Evolutionary conservation across 2,797 vertebrate species (phyloP).

Genomic region (Arnoldichthys spilopterus): DNA sequence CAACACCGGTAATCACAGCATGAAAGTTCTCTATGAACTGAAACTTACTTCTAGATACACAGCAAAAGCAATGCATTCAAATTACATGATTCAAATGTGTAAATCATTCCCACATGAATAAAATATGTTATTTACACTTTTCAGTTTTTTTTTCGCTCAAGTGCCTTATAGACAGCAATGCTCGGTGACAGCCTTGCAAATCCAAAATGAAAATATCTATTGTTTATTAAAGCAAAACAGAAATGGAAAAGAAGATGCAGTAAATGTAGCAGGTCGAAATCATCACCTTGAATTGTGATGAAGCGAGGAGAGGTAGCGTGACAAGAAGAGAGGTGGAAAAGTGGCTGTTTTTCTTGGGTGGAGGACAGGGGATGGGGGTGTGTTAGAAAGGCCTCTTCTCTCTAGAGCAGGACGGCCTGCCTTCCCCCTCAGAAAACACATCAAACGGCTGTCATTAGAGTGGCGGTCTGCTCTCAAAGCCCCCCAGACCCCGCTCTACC

Average conservation of each 20-base stretch:
- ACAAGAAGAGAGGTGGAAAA: constrained; percentile 36
- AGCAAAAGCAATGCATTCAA: too few relatives aligned
- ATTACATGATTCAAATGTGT: too few relatives aligned
- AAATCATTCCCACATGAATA: too few relatives aligned
- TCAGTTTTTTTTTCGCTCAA: background rate
- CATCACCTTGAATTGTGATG: constrained; percentile 41
- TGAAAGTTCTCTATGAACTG: too few relatives aligned
- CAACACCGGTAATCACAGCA: too few relatives aligned
- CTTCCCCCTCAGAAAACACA: constrained; percentile 56
- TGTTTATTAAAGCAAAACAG: too few relatives aligned
- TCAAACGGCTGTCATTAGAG: constrained; percentile 62
- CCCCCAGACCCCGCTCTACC: constrained; percentile 51
- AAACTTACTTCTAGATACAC: too few relatives aligned
- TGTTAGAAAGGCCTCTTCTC: constrained; percentile 61
- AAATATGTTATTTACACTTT: too few relatives aligned
- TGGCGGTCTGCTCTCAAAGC: constrained; percentile 55
- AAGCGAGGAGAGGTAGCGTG: constrained; percentile 25
- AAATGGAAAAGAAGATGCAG: constrained; percentile 23
- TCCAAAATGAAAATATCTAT: constrained; percentile 19
- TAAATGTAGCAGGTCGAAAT: constrained; percentile 36
- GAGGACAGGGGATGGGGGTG: constrained; percentile 52
- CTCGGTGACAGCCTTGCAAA: background rate
- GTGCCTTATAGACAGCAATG: background rate
- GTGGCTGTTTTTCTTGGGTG: constrained; percentile 45
- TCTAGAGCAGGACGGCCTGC: constrained; percentile 65